Evolutionary conservation across 2,113 vertebrate genomes (phyloP).

Genomic region (Physeter macrocephalus): DNA sequence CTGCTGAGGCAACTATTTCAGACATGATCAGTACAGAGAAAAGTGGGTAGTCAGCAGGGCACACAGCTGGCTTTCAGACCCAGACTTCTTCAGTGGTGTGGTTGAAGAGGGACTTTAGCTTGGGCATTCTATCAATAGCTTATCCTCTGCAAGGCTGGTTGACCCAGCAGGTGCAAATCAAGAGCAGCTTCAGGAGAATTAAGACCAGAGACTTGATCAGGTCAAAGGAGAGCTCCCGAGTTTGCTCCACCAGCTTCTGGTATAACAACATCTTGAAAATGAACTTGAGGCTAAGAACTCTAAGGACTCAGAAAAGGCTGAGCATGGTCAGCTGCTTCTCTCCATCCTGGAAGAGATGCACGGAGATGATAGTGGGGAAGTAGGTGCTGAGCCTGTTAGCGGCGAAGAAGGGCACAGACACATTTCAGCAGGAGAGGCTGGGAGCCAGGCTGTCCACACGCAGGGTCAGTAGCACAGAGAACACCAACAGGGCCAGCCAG

Average conservation of each 20-base stretch:
- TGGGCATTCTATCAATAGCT: background rate
- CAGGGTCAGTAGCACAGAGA: constrained; percentile 91
- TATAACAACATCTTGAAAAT: constrained; percentile 97
- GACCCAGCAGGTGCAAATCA: constrained; percentile 97
- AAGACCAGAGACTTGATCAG: constrained; percentile 95
- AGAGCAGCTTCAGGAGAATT: constrained; percentile 95
- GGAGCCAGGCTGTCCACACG: constrained; percentile 82
- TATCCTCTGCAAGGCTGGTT: constrained; percentile 79
- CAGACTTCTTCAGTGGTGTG: background rate
- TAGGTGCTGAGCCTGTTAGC: constrained; percentile 96
- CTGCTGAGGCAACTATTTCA: background rate
- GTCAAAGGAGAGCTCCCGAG: constrained; percentile 92
- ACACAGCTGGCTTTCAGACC: background rate
- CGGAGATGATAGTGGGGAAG: constrained; percentile 96
- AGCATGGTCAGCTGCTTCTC: constrained; percentile 94
- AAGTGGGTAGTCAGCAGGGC: background rate
- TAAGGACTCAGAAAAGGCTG: constrained; percentile 96
- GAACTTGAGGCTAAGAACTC: constrained; percentile 96
- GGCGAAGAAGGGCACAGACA: constrained; percentile 92
- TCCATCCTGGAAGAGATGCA: constrained; percentile 96
- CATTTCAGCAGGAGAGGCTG: constrained; percentile 90
- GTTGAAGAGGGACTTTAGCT: background rate
- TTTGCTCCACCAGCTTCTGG: constrained; percentile 93
- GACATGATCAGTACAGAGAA: background rate
- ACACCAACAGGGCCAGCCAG: constrained; percentile 85